Evolutionary conservation across 2,797 vertebrate species (phyloP), one percentile per base, ranked within the genome.

Genomic region (Brachyalestes nurse): DNA sequence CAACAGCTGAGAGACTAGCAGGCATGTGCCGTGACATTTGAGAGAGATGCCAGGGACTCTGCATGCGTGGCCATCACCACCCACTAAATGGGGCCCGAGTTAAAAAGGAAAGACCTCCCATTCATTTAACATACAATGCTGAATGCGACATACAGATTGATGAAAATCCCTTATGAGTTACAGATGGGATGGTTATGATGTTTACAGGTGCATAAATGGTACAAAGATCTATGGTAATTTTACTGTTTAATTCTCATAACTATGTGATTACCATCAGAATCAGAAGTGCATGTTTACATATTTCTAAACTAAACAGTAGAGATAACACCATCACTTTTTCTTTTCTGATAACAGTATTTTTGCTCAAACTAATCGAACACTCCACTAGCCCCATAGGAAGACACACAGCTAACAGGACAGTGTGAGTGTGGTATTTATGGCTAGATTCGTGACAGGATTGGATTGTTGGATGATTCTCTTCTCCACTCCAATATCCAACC

Each of bases 21-120:
- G 80, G 47, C 82, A 72, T 82, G 72, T 66, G 78, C 61, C 47
- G 72, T 79, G 90, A 88, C 82, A 91, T 88, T 85, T 82, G 87
- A 92, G 89, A 87, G 57, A 76, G 66, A 65, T 23, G 57, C 71
- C 70, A 75, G 81, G 19, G 66, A 55, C 72, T 23, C 51, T 73
- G 17, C 71, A 78, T 77, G 83, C 78, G 47, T 78, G 60, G 19
- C 76, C 79, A 72, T 84, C 80, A 73, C 81, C 66, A 73, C 42
- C 79, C 57, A 34, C 62, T 78, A 71, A 66, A 38, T 4, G 16
- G 13, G 45, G 42, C 55, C 60, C 55, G 42, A 21, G 16, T 83
- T 70, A 14, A 28, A 40, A 42, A 57, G 13, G 13, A 10, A 47
- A 42, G 9, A 72, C 57, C 64, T 70, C 71, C 23, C 19, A 51